Evolutionary conservation across 2,888 invertebrate species (phyloP), one percentile per base, ranked within the genome.

Genomic region (Cosmia pyralina): DNA sequence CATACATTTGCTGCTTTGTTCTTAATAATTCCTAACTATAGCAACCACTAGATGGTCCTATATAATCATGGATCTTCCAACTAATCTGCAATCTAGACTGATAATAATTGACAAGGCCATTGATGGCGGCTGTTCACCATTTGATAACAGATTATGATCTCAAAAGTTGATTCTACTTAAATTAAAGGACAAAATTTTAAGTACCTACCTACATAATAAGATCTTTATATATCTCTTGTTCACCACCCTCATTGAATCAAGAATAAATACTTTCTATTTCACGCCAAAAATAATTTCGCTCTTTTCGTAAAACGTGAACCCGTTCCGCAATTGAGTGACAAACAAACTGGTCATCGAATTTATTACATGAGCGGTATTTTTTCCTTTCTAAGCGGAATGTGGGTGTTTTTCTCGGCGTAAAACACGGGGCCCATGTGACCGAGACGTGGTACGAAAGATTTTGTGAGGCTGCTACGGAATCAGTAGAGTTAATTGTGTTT

Each of bases 371-470:
- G 69, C 78, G 50, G 65, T 50, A 79, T 75, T 79, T 84, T 83
- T 85, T 79, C 59, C 74, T 73, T 74, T 78, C 79, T 84, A 73
- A 76, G 76, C 70, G 73, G 86, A 82, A 85, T 75, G 58, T 34
- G 59, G 52, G 19, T 53, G 81, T 84, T 85, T 85, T 86, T 79
- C 75, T 67, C 52, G 48, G 60, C 64, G 66, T 69, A 75, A 84
- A 82, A 75, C 68, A 64, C 59, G 13, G 38, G 66, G 38, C 22
- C 59, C 63, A 78, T 78, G 73, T 72, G 79, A 80, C 84, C 77
- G 72, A 76, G 53, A 77, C 76, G 79, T 63, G 53, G 55, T 74
- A 52, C 41, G 66, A 60, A 72, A 70, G 59, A 75, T 85, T 81
- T 80, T 79, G 55, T 64, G 59, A 69, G 41, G 22, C 34, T 58